A percentile compares a stretch with the other conserved stretches of the same genome.
These are phyloP conservation scores for Teinopalpus imperialis DNA, from an alignment of 2,888 invertebrate genomes.

Conservation along the genomic window DNA sequence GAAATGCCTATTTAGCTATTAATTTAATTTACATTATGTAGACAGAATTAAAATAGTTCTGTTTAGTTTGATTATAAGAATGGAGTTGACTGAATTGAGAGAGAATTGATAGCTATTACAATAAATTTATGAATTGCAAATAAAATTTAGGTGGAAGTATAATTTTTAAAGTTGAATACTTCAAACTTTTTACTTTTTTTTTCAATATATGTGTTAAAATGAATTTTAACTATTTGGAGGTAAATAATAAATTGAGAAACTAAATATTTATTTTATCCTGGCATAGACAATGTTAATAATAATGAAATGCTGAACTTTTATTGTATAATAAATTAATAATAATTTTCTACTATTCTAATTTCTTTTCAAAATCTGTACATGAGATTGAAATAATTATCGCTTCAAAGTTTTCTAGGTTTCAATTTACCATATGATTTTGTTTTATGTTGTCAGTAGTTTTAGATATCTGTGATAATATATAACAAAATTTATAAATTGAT, in stretches of 20 bases:
- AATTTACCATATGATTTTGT: background rate
- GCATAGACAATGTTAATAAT: conserved; percentile 10
- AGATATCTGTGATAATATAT: conserved; percentile 11
- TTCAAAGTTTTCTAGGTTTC: too few relatives aligned
- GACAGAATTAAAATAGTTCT: background rate
- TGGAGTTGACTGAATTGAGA: conserved; percentile 21
- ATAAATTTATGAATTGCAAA: conserved; percentile 10
- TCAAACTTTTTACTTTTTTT: background rate
- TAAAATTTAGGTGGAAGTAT: conserved; percentile 1
- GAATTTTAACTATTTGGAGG: too few relatives aligned
- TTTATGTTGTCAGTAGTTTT: conserved; percentile 6
- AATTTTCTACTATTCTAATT: conserved; percentile 16
- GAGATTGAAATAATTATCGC: background rate
- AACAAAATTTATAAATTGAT: background rate
- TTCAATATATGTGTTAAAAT: too few relatives aligned
- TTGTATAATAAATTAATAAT: conserved; percentile 19
- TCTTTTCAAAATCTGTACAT: conserved; percentile 6
- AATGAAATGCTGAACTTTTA: conserved; percentile 19
- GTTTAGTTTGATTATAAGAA: background rate
- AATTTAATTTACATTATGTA: conserved; percentile 3
- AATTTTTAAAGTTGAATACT: background rate
- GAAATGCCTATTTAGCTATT: conserved; percentile 10
- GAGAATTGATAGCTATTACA: conserved; percentile 19
- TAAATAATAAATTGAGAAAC: conserved; percentile 1
- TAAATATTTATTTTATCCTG: conserved; percentile 15